Evolutionary conservation across 2,113 vertebrate species (phyloP), one percentile per base, ranked within the genome.

Genomic region (Nanorana parkeri): DNA sequence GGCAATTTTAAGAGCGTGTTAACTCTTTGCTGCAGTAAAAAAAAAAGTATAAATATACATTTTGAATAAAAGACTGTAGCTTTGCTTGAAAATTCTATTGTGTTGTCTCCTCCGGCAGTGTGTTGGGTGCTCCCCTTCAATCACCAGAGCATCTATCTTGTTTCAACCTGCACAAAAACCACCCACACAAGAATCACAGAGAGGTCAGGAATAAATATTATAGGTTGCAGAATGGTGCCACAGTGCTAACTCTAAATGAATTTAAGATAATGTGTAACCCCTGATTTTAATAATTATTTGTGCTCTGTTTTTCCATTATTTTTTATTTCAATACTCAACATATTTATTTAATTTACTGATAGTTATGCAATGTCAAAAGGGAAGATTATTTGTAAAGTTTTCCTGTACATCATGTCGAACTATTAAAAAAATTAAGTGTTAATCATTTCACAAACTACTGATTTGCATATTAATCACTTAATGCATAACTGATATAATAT

Each of bases 1-100:
- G 78, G 26, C 86, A 84, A 32, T 74, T 86, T 84, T 86, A 87
- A 86, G 84, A 88, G 87, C 84, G 41, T 68, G 85, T 90, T 87
- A 89, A 87, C 86, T 90, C 87, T 85, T 81, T 68, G 66, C 71
- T 41, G 11, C 28, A 26, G 6, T 0, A 26, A 63, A 73, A 28
- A 74, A 24, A 61, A 69, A 85, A 68, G 77, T 85, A 79, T 74
- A 81, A 79, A 74, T 75, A 87, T 85, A 88, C 65, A 85, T 80
- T 83, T 19, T 54, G 61, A 21, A 78, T 36, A 83, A 54, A 56
- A 67, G 17, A 3, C 54, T 10, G 2, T 80, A 75, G 79, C 51
- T 65, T 73, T 73, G 60, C 21, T 24, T 64, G 15, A 26, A 67
- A 74, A 65, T 60, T 71, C 55, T 66, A 82, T 82, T 82, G 80